Percentiles rank a stretch among this genome's conserved stretches.
phyloP scores from a whole-genome alignment of 2,888 invertebrate genomes.

The Drymonia ruficornis region DNA sequence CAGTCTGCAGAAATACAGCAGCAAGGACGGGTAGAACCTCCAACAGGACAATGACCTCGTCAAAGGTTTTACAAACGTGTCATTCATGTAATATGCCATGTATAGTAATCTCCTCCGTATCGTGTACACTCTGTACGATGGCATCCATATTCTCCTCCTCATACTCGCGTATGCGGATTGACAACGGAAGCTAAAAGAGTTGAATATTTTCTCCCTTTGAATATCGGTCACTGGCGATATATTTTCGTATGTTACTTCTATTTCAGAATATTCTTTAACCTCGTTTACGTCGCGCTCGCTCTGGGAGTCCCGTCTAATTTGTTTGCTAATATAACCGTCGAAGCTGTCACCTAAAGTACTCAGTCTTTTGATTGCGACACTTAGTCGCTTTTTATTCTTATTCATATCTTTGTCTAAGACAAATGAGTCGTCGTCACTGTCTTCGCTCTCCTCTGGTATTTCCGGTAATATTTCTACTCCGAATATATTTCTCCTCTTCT shows the following conservation, averaged over 20 bases:
- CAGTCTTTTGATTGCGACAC: conserved; percentile 78
- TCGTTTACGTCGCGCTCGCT: conserved; percentile 53
- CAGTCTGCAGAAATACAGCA: conserved; percentile 66
- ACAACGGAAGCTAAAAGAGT: conserved; percentile 74
- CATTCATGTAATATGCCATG: conserved; percentile 67
- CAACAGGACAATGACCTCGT: conserved; percentile 74
- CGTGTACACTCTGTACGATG: conserved; percentile 74
- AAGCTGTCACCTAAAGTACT: conserved; percentile 79
- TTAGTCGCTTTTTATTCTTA: conserved; percentile 66
- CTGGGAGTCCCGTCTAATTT: conserved; percentile 67
- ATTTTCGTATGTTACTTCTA: conserved; percentile 74
- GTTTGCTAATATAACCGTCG: conserved; percentile 76
- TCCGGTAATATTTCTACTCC: conserved; percentile 82
- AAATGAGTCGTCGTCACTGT: conserved; percentile 54
- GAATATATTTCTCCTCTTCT: conserved; percentile 74
- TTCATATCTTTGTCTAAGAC: conserved; percentile 40
- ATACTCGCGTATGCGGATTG: conserved; percentile 69
- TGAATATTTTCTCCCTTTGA: conserved; percentile 73
- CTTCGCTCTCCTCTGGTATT: conserved; percentile 82
- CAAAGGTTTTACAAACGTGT: conserved; percentile 75
- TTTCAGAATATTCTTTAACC: conserved; percentile 63
- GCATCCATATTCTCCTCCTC: conserved; percentile 68
- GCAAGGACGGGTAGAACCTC: conserved; percentile 75
- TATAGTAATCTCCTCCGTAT: conserved; percentile 64
- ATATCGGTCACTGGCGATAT: conserved; percentile 74